Conservation (phyloP, 2,888 invertebrate species). For the Sylvicola cinctus region DNA sequence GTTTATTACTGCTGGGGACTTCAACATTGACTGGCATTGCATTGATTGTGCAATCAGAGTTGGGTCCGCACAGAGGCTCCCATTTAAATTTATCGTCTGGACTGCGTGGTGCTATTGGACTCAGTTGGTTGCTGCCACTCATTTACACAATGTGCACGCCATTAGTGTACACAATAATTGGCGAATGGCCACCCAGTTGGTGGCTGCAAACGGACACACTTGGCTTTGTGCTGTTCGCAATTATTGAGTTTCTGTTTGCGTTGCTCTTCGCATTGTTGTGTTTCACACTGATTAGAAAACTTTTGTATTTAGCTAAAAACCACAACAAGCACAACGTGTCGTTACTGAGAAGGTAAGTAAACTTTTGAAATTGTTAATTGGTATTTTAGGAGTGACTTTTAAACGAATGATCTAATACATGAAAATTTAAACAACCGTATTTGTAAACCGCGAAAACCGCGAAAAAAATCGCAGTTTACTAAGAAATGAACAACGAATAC, state of each 20-base stretch:
- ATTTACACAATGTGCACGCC: slow-evolving; percentile 23
- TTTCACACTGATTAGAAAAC: slow-evolving; percentile 38
- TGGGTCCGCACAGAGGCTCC: slow-evolving; percentile 20
- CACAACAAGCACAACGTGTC: slow-evolving; percentile 36
- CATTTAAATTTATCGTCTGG: slow-evolving; percentile 13
- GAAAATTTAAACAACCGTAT: slow-evolving; percentile 5
- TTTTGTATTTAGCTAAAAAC: slow-evolving; percentile 35
- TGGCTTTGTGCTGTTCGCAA: slow-evolving; percentile 42
- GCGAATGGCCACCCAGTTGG: slow-evolving; percentile 32
- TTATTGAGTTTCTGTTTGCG: slow-evolving; percentile 44
- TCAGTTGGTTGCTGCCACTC: slow-evolving; percentile 24
- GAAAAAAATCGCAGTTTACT: too few species aligned
- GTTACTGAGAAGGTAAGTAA: slow-evolving; percentile 31
- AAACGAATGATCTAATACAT: background rate
- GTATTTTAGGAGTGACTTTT: slow-evolving; percentile 14
- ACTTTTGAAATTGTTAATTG: slow-evolving; percentile 1
- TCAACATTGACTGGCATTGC: slow-evolving; percentile 33
- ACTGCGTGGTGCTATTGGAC: slow-evolving; percentile 23
- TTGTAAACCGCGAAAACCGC: too few species aligned
- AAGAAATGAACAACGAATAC: too few species aligned
- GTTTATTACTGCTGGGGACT: slow-evolving; percentile 37
- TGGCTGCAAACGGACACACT: slow-evolving; percentile 37
- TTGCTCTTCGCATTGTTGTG: slow-evolving; percentile 46
- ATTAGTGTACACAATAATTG: slow-evolving; percentile 24
- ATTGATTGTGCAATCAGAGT: slow-evolving; percentile 22